phyloP scores from a whole-genome alignment of 2,113 vertebrate species.

The Lampris megalopsis region DNA sequence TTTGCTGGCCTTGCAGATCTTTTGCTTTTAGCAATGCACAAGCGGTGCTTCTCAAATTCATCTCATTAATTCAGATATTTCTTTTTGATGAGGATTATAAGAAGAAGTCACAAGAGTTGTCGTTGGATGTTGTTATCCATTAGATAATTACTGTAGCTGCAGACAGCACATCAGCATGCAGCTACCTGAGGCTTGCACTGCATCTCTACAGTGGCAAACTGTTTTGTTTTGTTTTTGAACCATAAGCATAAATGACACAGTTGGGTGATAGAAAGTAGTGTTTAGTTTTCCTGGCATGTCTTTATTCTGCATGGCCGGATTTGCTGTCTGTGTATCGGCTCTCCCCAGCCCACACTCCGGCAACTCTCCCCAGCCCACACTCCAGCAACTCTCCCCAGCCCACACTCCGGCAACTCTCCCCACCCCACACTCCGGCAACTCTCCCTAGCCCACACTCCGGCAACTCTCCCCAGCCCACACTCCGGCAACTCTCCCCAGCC shows the following conservation, averaged over 20 bases:
- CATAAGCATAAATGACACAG: conserved; percentile 47
- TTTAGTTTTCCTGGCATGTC: conserved; percentile 67
- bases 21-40: too few species aligned
- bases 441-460: background rate
- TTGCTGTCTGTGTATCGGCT: conserved; percentile 56
- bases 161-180: too few species aligned
- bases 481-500: conserved; percentile 50
- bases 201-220: conserved; percentile 46
- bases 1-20: too few species aligned
- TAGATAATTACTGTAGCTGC: too few species aligned
- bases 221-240: conserved; percentile 57
- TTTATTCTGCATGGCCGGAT: conserved; percentile 67
- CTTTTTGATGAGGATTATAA: too few species aligned
- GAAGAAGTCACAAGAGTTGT: too few species aligned
- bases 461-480: conserved; percentile 18
- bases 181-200: background rate
- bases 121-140: too few species aligned
- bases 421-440: background rate
- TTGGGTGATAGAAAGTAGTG: conserved; percentile 38
- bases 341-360: conserved; percentile 19
- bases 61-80: too few species aligned
- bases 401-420: background rate
- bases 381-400: background rate
- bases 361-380: background rate
- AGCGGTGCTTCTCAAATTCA: too few species aligned